phyloP scores from a whole-genome alignment of 2,797 vertebrate genomes.

The Mus spretus region DNA sequence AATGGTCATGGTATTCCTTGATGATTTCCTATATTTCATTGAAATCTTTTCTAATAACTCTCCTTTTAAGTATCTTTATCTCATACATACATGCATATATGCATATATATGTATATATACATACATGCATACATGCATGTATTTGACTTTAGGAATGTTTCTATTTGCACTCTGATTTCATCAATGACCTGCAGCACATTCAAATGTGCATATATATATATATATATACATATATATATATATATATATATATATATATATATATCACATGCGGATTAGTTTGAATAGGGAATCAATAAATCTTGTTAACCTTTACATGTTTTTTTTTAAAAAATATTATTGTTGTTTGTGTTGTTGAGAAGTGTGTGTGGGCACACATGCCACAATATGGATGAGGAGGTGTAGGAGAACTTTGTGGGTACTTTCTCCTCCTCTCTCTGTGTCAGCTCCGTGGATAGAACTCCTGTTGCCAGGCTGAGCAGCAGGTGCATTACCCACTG shows the following conservation, averaged over 20 bases:
- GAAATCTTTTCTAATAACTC: not conserved
- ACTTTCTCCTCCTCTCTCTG: not conserved
- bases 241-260: not conserved
- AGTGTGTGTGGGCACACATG: not conserved
- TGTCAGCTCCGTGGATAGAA: no score
- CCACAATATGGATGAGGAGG: not conserved
- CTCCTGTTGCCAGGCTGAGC: not conserved
- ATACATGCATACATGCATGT: not conserved
- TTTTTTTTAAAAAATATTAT: no score
- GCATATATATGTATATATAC: not conserved
- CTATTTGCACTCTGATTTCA: no score
- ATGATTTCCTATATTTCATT: not conserved
- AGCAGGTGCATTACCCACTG: no score
- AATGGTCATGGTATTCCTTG: not conserved
- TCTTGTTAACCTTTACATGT: not conserved
- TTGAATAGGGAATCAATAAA: not conserved
- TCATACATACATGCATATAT: not conserved
- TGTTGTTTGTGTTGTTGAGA: not conserved
- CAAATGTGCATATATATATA: no score
- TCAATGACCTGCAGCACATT: no score
- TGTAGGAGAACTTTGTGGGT: not conserved
- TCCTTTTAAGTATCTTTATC: not conserved
- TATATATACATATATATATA: not conserved
- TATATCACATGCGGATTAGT: not conserved
- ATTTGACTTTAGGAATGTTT: no score